These are phyloP conservation scores for Brenthis daphne DNA, from an alignment of 2,888 invertebrate genomes.

Conservation along the genomic window DNA sequence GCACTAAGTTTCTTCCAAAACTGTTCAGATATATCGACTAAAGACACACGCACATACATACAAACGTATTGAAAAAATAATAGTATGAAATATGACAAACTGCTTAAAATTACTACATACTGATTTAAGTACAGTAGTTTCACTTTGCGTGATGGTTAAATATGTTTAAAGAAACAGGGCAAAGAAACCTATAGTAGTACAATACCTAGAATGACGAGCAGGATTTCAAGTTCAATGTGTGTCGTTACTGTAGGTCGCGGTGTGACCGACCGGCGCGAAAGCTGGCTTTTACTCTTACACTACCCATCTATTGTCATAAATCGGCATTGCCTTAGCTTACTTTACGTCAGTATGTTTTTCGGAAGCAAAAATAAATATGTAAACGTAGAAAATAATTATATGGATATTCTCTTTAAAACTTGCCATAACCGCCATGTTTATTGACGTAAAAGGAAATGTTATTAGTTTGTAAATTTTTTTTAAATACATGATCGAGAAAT, in stretches of 20 bases:
- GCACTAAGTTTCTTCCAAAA: neutral
- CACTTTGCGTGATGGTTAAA: neutral
- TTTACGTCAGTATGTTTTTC: slow-evolving; percentile 14
- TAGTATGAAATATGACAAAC: too few species aligned
- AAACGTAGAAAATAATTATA: neutral
- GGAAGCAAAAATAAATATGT: neutral
- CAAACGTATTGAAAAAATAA: too few species aligned
- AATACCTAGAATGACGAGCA: slow-evolving; percentile 52
- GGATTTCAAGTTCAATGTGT: slow-evolving; percentile 72
- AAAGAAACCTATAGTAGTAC: slow-evolving; percentile 35
- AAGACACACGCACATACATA: too few species aligned
- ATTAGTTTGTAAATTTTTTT: too few species aligned
- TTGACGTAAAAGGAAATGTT: too few species aligned
- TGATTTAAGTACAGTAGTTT: too few species aligned
- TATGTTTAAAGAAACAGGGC: slow-evolving; percentile 17
- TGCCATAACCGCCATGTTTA: neutral
- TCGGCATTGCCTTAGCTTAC: slow-evolving; percentile 37
- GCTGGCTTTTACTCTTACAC: slow-evolving; percentile 68
- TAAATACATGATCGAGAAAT: too few species aligned
- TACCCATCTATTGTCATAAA: slow-evolving; percentile 50
- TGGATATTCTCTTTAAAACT: neutral
- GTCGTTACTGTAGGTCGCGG: slow-evolving; percentile 71
- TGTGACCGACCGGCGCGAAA: slow-evolving; percentile 66
- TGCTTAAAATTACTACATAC: too few species aligned
- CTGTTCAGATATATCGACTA: too few species aligned